Evolutionary conservation across 2,888 invertebrate species (phyloP).

Genomic region (Temnothorax ravouxi): DNA sequence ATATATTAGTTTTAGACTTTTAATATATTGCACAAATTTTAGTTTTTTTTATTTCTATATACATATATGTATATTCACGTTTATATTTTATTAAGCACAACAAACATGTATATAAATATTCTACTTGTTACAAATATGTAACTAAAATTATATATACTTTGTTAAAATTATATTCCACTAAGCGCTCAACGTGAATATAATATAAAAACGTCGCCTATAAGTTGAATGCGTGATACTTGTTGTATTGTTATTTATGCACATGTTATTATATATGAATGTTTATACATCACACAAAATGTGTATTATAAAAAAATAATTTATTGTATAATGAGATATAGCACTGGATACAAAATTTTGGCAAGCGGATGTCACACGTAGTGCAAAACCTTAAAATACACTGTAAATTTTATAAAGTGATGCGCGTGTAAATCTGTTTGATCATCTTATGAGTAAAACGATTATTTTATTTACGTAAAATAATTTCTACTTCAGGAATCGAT

Average conservation of each 20-base stretch:
- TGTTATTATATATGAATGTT: neutral
- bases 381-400: neutral
- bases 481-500: conserved; percentile 55
- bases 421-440: neutral
- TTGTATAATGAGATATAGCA: conserved; percentile 3
- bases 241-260: conserved; percentile 10
- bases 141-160: neutral
- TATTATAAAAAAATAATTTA: conserved; percentile 14
- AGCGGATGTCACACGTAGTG: neutral
- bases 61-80: neutral
- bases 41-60: neutral
- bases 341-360: neutral
- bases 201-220: neutral
- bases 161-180: neutral
- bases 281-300: neutral
- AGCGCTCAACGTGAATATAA: neutral
- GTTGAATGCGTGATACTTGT: conserved; percentile 5
- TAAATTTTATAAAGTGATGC: neutral
- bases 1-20: neutral
- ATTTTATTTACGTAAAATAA: conserved; percentile 8
- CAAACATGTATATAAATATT: neutral
- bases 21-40: neutral
- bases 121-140: neutral
- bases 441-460: neutral
- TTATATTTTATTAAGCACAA: neutral